phyloP scores from a whole-genome alignment of 2,888 invertebrate species.

The Labia minor region DNA sequence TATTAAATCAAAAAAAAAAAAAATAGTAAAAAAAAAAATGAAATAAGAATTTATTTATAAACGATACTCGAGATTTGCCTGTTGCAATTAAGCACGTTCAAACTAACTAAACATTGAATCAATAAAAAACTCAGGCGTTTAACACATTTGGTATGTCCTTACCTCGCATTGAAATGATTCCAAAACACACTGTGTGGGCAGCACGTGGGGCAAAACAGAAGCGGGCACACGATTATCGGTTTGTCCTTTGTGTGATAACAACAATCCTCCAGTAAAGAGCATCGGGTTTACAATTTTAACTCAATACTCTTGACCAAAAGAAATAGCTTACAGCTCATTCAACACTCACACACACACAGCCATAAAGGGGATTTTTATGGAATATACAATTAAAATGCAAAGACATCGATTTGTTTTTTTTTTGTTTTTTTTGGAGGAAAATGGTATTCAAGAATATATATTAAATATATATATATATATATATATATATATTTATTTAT shows the following conservation, averaged over 20 bases:
- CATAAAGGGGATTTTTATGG: background rate
- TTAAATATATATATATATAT: no score
- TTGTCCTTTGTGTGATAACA: conserved; percentile 15
- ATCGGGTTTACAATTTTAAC: background rate
- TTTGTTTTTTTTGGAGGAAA: conserved; percentile 8
- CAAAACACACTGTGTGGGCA: conserved; percentile 88
- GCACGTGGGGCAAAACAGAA: conserved; percentile 56
- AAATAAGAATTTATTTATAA: no score
- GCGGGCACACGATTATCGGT: conserved; percentile 34
- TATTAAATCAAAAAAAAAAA: no score
- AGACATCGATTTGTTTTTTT: no score
- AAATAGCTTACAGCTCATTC: background rate
- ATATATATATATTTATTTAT: no score
- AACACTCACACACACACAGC: conserved; percentile 26
- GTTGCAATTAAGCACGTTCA: conserved; percentile 35
- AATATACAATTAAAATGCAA: background rate
- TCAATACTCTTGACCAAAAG: background rate
- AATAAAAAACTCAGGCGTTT: conserved; percentile 22
- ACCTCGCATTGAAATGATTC: conserved; percentile 99
- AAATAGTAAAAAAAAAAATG: no score
- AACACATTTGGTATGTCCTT: conserved; percentile 42
- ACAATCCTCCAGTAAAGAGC: background rate
- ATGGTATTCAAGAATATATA: background rate
- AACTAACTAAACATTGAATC: conserved; percentile 20
- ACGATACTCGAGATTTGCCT: background rate